Conservation (phyloP, 2,797 vertebrate species). For the Characodon lateralis region DNA sequence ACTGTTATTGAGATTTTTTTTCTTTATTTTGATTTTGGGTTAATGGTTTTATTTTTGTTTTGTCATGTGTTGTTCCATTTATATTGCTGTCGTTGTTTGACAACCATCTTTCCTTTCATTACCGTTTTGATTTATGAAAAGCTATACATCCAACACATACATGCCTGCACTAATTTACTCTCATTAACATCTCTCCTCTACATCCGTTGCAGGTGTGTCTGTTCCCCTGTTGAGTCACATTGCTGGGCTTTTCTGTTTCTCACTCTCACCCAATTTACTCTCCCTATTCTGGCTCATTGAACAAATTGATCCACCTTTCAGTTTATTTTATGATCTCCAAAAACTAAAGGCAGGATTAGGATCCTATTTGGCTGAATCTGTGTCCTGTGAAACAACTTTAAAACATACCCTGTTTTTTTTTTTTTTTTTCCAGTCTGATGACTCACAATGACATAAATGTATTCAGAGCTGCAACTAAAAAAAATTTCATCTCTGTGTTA, state of each 20-base stretch:
- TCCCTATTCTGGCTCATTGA: constrained; percentile 80
- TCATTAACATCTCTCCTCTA: constrained; percentile 71
- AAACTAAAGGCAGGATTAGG: constrained; percentile 71
- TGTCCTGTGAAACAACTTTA: constrained; percentile 48
- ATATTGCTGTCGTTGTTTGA: constrained; percentile 67
- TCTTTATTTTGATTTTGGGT: constrained; percentile 47
- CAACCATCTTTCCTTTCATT: constrained; percentile 51
- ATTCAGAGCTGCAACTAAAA: constrained; percentile 81
- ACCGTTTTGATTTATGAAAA: constrained; percentile 71
- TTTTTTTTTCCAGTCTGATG: constrained; percentile 61
- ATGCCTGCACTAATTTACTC: constrained; percentile 62
- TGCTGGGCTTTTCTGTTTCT: constrained; percentile 76
- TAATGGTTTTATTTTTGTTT: constrained; percentile 63
- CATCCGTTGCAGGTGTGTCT: constrained; percentile 61
- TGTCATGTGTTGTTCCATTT: constrained; percentile 67
- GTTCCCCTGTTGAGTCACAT: constrained; percentile 68
- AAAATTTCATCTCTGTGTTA: constrained; percentile 48
- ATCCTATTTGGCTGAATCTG: constrained; percentile 68
- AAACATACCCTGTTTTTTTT: constrained; percentile 27
- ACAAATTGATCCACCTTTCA: constrained; percentile 87
- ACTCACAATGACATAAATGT: constrained; percentile 78
- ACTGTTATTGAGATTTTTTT: constrained; percentile 32
- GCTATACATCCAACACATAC: constrained; percentile 33
- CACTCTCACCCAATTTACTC: constrained; percentile 79
- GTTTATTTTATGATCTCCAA: constrained; percentile 77